Evolutionary conservation across 2,797 vertebrate genomes (phyloP).

Genomic region (Sternarchorhynchus goeldii): DNA sequence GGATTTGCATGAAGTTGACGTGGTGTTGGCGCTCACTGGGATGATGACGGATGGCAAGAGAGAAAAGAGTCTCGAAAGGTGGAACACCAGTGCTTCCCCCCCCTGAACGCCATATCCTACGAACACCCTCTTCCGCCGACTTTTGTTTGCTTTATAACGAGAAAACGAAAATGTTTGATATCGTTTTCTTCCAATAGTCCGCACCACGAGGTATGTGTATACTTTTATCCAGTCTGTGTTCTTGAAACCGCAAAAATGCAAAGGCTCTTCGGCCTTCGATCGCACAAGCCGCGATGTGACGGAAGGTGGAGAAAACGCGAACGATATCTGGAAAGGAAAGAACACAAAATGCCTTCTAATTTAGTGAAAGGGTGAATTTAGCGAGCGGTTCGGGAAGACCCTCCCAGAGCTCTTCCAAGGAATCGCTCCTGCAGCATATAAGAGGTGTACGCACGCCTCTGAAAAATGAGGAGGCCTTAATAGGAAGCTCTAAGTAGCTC

Average conservation of each 20-base stretch:
- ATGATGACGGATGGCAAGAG: background rate
- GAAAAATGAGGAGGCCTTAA: conserved; percentile 47
- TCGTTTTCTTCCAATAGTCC: background rate
- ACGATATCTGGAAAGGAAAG: too few species aligned
- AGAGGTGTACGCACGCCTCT: conserved; percentile 23
- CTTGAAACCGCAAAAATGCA: background rate
- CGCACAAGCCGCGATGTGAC: background rate
- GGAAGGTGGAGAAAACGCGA: background rate
- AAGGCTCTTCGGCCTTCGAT: background rate
- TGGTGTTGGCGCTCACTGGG: background rate
- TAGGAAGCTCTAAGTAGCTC: conserved; percentile 46
- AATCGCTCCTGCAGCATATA: conserved; percentile 15
- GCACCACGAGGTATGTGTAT: background rate
- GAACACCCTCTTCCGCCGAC: background rate
- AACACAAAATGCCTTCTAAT: conserved; percentile 18
- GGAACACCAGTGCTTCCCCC: background rate
- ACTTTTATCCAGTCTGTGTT: background rate
- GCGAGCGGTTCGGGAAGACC: conserved; percentile 1
- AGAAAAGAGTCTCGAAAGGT: too few species aligned
- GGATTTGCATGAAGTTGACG: conserved; percentile 20
- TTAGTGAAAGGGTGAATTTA: conserved; percentile 28
- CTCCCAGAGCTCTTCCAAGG: conserved; percentile 15
- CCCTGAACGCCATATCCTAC: too few species aligned
- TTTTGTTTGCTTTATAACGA: too few species aligned
- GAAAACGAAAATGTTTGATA: background rate